Percentiles rank a stretch among this genome's conserved stretches.
phyloP scores from a whole-genome alignment of 2,113 vertebrate genomes.

The Megalops atlanticus region DNA sequence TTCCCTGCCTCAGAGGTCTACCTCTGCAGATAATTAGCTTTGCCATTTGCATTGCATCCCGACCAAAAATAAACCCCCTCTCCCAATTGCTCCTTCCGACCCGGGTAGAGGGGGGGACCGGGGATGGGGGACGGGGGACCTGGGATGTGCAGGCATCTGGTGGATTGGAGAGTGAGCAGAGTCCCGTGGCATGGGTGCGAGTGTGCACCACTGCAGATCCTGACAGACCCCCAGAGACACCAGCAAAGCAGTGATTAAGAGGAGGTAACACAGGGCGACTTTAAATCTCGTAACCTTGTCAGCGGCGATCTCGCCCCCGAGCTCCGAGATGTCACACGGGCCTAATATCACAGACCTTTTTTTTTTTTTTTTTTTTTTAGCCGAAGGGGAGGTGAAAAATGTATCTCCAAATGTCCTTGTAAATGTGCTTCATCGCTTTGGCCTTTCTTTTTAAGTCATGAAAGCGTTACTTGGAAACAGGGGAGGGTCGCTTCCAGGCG shows the following conservation, averaged over 20 bases:
- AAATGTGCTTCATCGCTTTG: constrained; percentile 64
- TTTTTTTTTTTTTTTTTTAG: constrained; percentile 39
- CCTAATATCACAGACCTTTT: constrained; percentile 54
- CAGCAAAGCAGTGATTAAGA: constrained; percentile 71
- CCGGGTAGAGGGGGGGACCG: not conserved
- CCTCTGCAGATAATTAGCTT: constrained; percentile 55
- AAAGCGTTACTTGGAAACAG: constrained; percentile 68
- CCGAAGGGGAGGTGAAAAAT: constrained; percentile 63
- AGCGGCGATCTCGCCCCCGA: constrained; percentile 63
- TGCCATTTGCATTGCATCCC: constrained; percentile 25
- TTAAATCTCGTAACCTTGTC: constrained; percentile 76
- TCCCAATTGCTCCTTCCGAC: not conserved
- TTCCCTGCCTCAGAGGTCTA: constrained; percentile 44
- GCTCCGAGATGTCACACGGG: constrained; percentile 55
- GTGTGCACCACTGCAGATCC: constrained; percentile 28
- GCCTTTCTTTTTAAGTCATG: constrained; percentile 46
- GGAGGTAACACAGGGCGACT: constrained; percentile 67
- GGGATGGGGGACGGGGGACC: not conserved
- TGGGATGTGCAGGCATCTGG: not conserved
- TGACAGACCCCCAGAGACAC: constrained; percentile 45
- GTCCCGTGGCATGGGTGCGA: constrained; percentile 23
- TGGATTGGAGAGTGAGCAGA: not conserved
- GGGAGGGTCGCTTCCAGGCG: constrained; percentile 63
- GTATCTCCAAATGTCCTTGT: constrained; percentile 68
- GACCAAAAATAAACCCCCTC: constrained; percentile 16